Base-by-base conservation (phyloP, 2,797 vertebrate species). In the Buphagus erythrorhynchus region DNA sequence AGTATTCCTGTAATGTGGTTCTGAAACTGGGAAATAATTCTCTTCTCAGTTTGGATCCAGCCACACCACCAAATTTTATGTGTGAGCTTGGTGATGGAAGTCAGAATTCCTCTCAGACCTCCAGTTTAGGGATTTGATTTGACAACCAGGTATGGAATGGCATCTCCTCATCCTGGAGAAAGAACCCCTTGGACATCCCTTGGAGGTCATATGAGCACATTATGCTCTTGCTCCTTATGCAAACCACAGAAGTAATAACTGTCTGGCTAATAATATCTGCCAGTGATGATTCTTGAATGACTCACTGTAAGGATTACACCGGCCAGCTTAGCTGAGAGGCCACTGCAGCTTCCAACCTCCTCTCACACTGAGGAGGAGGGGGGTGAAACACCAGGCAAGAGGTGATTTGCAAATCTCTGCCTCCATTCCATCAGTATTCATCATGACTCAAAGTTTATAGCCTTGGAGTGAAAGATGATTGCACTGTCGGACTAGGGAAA, bases 381-480 rank as follows among this genome's bases (percentile, higher is more conserved):
- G 24, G 85, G 33, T 15, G 40, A 82, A 91, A 73, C 35, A 35
- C 26, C 48, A 52, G 3, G 12, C 45, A 35, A 67, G 49, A 83
- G 49, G 71, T 33, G 43, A 87, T 95, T 73, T 82, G 75, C 68
- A 80, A 63, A 74, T 62, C 61, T 73, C 71, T 76, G 42, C 45
- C 46, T 92, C 40, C 48, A 2, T 80, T 38, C 71, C 42, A 10
- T 82, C 89, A 68, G 61, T 77, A 78, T 93, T 91, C 72, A 80
- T 75, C 72, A 24, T 58, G 85, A 59, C 69, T 95, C 58, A 33
- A 40, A 93, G 24, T 72, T 92, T 93, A 86, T 72, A 86, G 85
- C 49, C 1, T 2, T 45, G 29, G 72, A 65, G 22, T 72, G 61
- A 92, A 90, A 93, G 88, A 89, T 46, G 75, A 80, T 87, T 92